These are phyloP conservation scores for Ptilorrhoa leucosticta DNA, from an alignment of 2,113 vertebrate genomes.

Conservation along the genomic window DNA sequence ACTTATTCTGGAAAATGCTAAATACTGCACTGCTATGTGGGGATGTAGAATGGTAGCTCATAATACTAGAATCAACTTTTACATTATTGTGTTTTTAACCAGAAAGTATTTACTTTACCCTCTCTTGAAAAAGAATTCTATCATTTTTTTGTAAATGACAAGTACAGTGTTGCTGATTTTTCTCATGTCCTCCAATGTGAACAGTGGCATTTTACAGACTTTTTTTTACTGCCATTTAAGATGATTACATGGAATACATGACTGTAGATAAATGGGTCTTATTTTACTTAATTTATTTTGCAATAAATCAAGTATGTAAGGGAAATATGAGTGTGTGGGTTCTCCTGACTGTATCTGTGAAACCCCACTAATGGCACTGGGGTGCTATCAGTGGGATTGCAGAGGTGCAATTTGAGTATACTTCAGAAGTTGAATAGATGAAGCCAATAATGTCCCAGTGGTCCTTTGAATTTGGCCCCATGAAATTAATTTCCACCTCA, in stretches of 20 bases:
- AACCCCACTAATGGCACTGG: background rate
- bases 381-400: slow-evolving; percentile 19
- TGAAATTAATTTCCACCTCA: slow-evolving; percentile 70
- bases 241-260: background rate
- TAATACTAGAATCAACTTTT: background rate
- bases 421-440: slow-evolving; percentile 52
- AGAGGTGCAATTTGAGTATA: slow-evolving; percentile 40
- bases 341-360: background rate
- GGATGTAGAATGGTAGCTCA: background rate
- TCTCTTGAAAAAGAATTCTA: background rate
- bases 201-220: background rate
- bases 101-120: background rate
- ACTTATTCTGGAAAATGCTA: background rate
- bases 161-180: background rate
- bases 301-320: background rate
- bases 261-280: background rate
- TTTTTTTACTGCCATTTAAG: background rate
- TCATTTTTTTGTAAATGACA: background rate
- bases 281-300: background rate
- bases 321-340: background rate
- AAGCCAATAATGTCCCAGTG: slow-evolving; percentile 58
- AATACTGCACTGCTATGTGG: background rate
- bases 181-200: background rate
- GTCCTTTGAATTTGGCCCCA: slow-evolving; percentile 64
- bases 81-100: background rate